A percentile compares a stretch with the other conserved stretches of the same genome.
Conservation (phyloP, 2,888 invertebrate genomes). For the Adelognathus sp. region DNA sequence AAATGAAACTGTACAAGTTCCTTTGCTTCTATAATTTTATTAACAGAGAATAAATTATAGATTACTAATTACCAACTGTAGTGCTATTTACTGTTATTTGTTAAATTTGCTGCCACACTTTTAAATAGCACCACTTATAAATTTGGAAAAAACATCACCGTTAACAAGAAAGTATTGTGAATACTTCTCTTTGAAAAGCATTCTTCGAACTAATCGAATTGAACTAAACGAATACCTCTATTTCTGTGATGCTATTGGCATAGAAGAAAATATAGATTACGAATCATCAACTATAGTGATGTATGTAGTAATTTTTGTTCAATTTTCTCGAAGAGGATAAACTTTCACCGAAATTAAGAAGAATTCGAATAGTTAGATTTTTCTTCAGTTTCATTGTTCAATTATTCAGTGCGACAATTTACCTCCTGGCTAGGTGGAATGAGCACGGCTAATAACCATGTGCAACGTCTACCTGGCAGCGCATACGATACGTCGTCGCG, state of each 20-base stretch:
- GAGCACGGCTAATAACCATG: background rate
- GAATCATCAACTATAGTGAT: background rate
- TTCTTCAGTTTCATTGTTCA: background rate
- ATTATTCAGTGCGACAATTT: background rate
- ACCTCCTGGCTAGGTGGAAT: background rate
- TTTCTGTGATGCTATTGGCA: too few species aligned
- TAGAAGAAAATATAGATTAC: background rate
- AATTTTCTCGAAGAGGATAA: background rate
- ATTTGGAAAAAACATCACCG: background rate
- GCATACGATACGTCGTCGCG: background rate
- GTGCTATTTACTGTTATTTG: background rate
- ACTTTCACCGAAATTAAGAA: background rate
- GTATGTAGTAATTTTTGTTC: background rate
- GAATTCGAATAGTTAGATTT: too few species aligned
- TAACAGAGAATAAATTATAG: background rate
- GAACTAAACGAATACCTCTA: too few species aligned
- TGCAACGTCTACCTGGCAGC: background rate
- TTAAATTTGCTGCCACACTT: too few species aligned
- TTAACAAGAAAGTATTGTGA: too few species aligned
- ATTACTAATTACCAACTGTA: background rate
- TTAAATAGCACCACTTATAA: too few species aligned
- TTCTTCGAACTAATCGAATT: too few species aligned
- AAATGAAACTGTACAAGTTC: too few species aligned
- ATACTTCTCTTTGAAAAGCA: too few species aligned
- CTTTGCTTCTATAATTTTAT: background rate